These are phyloP conservation scores for Oreotrochilus melanogaster DNA, from an alignment of 2,113 vertebrate species.

Conservation along the genomic window DNA sequence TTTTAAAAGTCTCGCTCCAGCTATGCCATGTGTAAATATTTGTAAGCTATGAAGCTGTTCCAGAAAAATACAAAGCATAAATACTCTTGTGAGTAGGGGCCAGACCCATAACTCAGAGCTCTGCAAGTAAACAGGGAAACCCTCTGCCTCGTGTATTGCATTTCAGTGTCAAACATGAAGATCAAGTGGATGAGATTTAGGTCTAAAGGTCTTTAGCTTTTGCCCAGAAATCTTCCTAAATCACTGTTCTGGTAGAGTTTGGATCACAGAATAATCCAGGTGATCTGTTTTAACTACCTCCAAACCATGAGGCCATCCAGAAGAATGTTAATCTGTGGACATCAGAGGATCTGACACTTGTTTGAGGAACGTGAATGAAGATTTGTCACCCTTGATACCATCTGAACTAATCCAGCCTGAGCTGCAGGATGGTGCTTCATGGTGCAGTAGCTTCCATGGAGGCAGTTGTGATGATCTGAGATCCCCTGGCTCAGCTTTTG, in stretches of 20 bases:
- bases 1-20: background rate
- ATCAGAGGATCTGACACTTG: background rate
- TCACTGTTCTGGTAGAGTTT: background rate
- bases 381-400: background rate
- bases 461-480: background rate
- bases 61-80: background rate
- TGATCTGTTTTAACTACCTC: background rate
- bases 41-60: background rate
- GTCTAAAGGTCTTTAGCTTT: background rate
- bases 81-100: background rate
- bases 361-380: background rate
- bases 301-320: background rate
- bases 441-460: background rate
- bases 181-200: background rate
- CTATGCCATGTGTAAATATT: background rate
- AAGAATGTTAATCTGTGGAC: fast-evolving
- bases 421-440: background rate
- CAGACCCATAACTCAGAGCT: background rate
- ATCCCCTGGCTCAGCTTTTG: background rate
- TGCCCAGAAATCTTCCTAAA: background rate
- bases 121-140: background rate
- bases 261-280: background rate
- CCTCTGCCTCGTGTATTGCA: background rate
- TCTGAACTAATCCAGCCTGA: background rate
- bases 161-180: background rate